phyloP scores from a whole-genome alignment of 1,140 invertebrate species.

The Euura lappo region DNA sequence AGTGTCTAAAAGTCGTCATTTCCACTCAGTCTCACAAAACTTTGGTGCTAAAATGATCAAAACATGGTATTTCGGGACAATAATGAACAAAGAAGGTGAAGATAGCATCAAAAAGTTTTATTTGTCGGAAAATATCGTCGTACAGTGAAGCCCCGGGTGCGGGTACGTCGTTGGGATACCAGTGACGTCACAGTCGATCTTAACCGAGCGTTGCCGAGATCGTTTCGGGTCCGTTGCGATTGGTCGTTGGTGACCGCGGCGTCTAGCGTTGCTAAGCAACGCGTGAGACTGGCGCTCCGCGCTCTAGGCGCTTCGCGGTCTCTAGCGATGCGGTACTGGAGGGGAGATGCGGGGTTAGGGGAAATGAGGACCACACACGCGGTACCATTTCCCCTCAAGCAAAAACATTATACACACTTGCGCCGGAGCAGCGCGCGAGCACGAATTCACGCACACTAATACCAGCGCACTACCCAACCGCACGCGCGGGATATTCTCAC shows the following conservation, averaged over 20 bases:
- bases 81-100: too few relatives aligned
- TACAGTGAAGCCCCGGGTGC: too few relatives aligned
- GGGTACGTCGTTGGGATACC: constrained; percentile 39
- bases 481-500: too few relatives aligned
- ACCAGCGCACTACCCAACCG: too few relatives aligned
- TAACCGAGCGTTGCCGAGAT: constrained; percentile 44
- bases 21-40: too few relatives aligned
- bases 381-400: constrained; percentile 58
- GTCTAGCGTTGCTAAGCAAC: constrained; percentile 57
- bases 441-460: constrained; percentile 30
- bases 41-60: too few relatives aligned
- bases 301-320: neutral
- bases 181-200: constrained; percentile 49
- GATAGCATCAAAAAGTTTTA: too few relatives aligned
- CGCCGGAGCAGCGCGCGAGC: constrained; percentile 4
- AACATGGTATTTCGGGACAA: too few relatives aligned
- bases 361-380: constrained; percentile 56
- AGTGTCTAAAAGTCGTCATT: too few relatives aligned
- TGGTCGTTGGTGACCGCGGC: constrained; percentile 43
- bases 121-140: too few relatives aligned
- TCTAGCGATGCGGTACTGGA: neutral
- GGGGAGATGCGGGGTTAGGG: constrained; percentile 28
- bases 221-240: constrained; percentile 34
- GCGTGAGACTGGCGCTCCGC: neutral
- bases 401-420: constrained; percentile 56